phyloP scores from a whole-genome alignment of 1,140 invertebrate genomes.

The Ceratina australensis region DNA sequence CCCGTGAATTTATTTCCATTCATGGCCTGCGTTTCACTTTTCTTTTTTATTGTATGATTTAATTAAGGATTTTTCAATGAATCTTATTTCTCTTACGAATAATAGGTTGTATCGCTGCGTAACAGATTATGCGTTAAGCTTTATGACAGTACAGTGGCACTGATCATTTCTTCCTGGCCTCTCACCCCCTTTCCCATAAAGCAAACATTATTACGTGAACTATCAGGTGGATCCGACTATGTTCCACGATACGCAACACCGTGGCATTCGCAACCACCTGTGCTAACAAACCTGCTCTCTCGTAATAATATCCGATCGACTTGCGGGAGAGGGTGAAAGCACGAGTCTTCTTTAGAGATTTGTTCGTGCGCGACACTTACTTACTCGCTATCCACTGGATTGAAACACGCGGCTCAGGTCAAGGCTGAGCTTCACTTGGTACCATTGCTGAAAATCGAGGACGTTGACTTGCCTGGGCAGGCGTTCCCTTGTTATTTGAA shows the following conservation, averaged over 20 bases:
- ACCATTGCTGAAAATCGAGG: background rate
- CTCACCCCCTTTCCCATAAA: too few relatives aligned
- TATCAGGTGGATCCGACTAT: background rate
- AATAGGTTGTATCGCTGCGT: too few relatives aligned
- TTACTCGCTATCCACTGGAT: background rate
- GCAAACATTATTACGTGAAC: too few relatives aligned
- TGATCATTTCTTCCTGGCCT: too few relatives aligned
- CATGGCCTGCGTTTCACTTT: too few relatives aligned
- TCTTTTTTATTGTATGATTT: too few relatives aligned
- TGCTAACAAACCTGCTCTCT: background rate
- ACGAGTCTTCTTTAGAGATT: conserved; percentile 2
- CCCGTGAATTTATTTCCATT: too few relatives aligned
- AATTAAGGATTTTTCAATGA: too few relatives aligned
- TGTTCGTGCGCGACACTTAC: background rate
- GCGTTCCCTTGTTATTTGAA: background rate
- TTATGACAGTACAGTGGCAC: too few relatives aligned
- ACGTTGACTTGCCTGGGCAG: background rate
- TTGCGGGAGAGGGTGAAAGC: background rate
- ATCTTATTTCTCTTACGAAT: too few relatives aligned
- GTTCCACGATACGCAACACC: background rate
- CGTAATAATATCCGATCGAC: background rate
- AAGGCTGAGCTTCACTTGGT: background rate
- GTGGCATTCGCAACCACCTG: conserved; percentile 34
- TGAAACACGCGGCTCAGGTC: background rate
- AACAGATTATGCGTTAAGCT: too few relatives aligned